Base-by-base conservation (phyloP, 2,113 vertebrate species). In the Bothrops jararaca region DNA sequence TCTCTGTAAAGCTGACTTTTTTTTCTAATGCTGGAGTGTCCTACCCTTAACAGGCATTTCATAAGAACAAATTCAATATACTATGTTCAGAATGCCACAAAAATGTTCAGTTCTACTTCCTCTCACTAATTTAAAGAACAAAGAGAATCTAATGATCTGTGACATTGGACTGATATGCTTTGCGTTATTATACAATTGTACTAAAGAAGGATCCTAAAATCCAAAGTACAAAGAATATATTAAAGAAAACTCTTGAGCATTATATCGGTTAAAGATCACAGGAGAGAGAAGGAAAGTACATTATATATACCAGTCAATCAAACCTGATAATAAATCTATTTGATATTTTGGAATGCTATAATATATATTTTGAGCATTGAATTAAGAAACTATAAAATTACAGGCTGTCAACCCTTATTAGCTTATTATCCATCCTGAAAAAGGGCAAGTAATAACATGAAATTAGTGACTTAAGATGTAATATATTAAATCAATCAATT, bases 311-410 rank as follows among this genome's bases (percentile, higher is more conserved):
- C 48, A 2, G 94, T 91, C 60, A 93, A 91, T 93, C 90, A 26
- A 92, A 11, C 86, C 89, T 5, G 92, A 80, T 89, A 2, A 0
- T 23, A 91, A 56, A 39, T n/a, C n/a, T 90, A 15, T 57, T 1
- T 90, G 85, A 34, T 91, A 92, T 92, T 93, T 39, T 12, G 94
- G 91, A 94, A 94, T 29, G 24, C 3, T 88, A 8, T 39, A 90
- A 92, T 93, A 94, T 91, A 1, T 50, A 91, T n/a, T 54, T 85
- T 22, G 1, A 91, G 69, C 18, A 54, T 45, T 94, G 34, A 42
- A 80, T 89, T 90, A 91, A 24, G 57, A 80, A 91, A 95, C 91
- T 90, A 5, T 13, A 74, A 88, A 95, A 88, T 7, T n/a, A 90
- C 2, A 88, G 18, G 50, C 90, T 45, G 80, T 85, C 29, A 9